Base-by-base conservation (phyloP, 2,888 invertebrate species). In the Drosophila paramelanica region DNA sequence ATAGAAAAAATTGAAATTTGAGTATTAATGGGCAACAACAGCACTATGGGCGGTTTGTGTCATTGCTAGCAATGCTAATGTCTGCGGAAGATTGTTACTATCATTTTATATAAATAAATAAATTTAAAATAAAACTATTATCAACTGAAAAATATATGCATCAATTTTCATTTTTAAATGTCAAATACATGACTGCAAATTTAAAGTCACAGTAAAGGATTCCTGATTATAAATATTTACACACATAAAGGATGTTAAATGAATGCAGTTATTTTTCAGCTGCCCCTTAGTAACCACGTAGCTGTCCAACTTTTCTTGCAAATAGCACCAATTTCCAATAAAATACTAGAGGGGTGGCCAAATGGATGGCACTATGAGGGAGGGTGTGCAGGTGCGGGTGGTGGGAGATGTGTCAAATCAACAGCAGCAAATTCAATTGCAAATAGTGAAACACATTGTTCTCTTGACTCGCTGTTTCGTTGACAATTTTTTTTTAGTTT, bases 361-460 rank as follows among this genome's bases (percentile, higher is more conserved):
- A 46, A 25, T n/a, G 10, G 20, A 20, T 38, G 33, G 4, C 20
- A 27, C 5, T 14, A 8, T 31, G 10, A 14, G 23, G 23, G 7
- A 7, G 42, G n/a, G 33, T 25, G 3, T 13, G 27, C 14, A 1
- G 39, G 11, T 3, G 11, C 7, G 11, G 14, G 5, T n/a, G 7
- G 8, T 4, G 23, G 41, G 38, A 17, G 41, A 65, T 53, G 33
- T 72, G 67, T 71, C 74, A 74, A 69, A 81, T 82, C 77, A 79
- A 81, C 66, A 77, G 74, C 62, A 71, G 67, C 51, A 74, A 85
- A 85, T 82, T 81, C 86, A 74, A 81, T 85, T 85, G 80, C 74
- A 81, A 82, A 81, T 82, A 79, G 74, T 72, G 67, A 74, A 82
- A 79, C 69, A 77, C 74, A 79, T 86, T 73, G 78, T 83, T 76